These are phyloP conservation scores for Zalophus californianus DNA, from an alignment of 2,797 vertebrate genomes.

Conservation along the genomic window DNA sequence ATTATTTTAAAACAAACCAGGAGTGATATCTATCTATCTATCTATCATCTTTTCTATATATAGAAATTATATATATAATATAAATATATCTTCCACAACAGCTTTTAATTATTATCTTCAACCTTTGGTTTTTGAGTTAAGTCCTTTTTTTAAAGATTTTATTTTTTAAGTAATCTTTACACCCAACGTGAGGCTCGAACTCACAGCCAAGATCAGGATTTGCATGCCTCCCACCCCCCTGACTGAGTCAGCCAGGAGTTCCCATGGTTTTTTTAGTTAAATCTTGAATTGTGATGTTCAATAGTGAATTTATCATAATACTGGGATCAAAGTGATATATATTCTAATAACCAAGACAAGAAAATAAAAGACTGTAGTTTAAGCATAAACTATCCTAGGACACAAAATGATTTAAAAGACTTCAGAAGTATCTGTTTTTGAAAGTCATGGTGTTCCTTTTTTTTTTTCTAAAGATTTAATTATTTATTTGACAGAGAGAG, in stretches of 20 bases:
- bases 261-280: background rate
- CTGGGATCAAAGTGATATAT: background rate
- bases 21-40: background rate
- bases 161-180: background rate
- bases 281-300: constrained; percentile 1
- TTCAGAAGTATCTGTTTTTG: background rate
- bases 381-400: background rate
- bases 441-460: background rate
- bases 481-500: too few relatives aligned
- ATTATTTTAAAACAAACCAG: constrained; percentile 16
- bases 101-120: background rate
- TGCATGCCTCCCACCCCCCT: background rate
- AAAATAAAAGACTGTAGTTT: background rate
- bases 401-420: background rate
- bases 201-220: background rate
- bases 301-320: background rate
- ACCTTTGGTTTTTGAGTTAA: background rate
- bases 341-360: background rate
- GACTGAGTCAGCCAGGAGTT: background rate
- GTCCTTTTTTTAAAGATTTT: background rate
- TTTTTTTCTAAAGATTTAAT: too few relatives aligned
- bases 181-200: background rate
- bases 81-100: background rate
- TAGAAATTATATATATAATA: too few relatives aligned
- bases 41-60: too few relatives aligned